Evolutionary conservation across 2,797 vertebrate species (phyloP), one percentile per base, ranked within the genome.

Genomic region (Lagodon rhomboides): DNA sequence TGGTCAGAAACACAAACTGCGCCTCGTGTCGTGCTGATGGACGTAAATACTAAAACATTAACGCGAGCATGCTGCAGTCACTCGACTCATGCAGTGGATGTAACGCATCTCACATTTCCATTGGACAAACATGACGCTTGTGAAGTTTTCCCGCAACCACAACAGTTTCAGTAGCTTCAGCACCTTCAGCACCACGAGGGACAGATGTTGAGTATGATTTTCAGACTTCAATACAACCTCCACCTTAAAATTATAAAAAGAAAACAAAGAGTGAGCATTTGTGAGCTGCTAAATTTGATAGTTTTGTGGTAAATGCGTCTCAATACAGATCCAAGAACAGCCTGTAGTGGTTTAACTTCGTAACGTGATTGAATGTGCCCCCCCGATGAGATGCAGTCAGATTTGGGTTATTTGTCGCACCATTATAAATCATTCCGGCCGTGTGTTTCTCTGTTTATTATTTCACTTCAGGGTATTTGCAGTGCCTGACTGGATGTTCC

Each of bases 401-500:
- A 76, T 85, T 22, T 68, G 63, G n/a, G 3, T 67, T 75, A 23
- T 68, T 67, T 22, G 60, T 80, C n/a, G 78, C 46, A 55, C 73
- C n/a, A 27, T 77, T 64, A 9, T 72, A 16, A 65, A 18, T 56
- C 72, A 68, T 73, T 74, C 64, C 83, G 66, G 51, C 38, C 8
- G 1, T 63, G 20, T 25, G 16, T 75, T 70, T n/a, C 8, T 23
- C 81, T 83, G 69, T 82, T 49, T 80, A 25, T 76, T 80, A 51
- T 84, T 84, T 88, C 25, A 70, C 71, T 89, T 81, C 30, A 63
- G 82, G 85, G 73, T 82, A 50, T 85, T 80, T 68, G 34, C 51
- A 55, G 47, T 73, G 13, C 64, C 77, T 80, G 60, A 83, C 65
- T 77, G 38, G 74, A 86, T 70, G 27, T 46, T 79, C 27, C 15